phyloP scores from a whole-genome alignment of 2,888 invertebrate species.

The Ganaspis brasiliensis region DNA sequence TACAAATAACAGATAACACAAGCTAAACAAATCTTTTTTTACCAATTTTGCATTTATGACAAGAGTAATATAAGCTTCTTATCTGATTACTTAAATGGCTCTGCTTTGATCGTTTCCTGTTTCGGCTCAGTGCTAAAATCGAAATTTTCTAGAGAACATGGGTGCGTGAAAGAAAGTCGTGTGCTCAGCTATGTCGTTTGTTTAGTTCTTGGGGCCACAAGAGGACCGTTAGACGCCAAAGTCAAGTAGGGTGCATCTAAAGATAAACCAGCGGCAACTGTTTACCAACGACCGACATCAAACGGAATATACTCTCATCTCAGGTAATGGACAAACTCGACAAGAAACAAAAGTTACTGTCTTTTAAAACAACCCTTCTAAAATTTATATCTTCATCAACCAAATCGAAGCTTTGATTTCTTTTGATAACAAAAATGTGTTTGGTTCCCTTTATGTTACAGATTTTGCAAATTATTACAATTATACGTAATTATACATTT shows the following conservation, averaged over 20 bases:
- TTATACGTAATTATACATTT: no score
- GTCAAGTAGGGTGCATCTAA: constrained; percentile 60
- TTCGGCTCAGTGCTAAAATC: neutral
- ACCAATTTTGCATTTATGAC: constrained; percentile 19
- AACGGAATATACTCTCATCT: constrained; percentile 66
- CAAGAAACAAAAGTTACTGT: constrained; percentile 56
- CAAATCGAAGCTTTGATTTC: no score
- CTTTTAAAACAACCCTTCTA: constrained; percentile 21
- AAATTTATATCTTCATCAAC: constrained; percentile 14
- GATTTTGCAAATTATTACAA: no score
- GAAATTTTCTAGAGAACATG: neutral
- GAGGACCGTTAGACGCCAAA: constrained; percentile 59
- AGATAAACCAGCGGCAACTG: constrained; percentile 67
- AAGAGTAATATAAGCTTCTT: constrained; percentile 13
- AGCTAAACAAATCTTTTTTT: constrained; percentile 1
- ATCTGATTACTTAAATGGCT: constrained; percentile 7
- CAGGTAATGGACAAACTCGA: constrained; percentile 69
- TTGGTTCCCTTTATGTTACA: no score
- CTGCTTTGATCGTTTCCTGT: neutral
- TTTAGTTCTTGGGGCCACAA: constrained; percentile 55
- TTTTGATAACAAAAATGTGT: no score
- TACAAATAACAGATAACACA: neutral
- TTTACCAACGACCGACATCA: constrained; percentile 71
- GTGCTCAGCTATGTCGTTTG: constrained; percentile 57
- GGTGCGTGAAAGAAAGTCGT: constrained; percentile 44